Percentiles rank a stretch among this genome's conserved stretches.
phyloP scores from a whole-genome alignment of 2,888 invertebrate genomes.

The Saturnia japonica region DNA sequence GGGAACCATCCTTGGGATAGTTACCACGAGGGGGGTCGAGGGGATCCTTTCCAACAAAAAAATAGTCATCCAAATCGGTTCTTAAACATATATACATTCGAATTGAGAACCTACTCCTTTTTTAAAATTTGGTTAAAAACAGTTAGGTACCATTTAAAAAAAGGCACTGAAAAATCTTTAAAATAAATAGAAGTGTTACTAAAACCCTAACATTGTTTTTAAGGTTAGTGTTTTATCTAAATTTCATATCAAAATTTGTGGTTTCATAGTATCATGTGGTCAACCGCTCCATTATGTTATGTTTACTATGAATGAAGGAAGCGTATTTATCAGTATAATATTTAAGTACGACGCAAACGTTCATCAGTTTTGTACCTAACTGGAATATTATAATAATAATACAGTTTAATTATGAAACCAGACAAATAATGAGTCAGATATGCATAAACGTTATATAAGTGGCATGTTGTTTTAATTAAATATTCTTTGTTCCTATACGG shows the following conservation, averaged over 20 bases:
- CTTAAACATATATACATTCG: too few species aligned
- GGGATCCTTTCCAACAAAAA: too few species aligned
- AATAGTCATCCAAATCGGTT: too few species aligned
- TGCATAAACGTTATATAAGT: background rate
- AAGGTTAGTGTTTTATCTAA: background rate
- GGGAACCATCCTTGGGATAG: too few species aligned
- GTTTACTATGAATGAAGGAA: slow-evolving; percentile 52
- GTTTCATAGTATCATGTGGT: slow-evolving; percentile 49
- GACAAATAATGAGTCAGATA: slow-evolving; percentile 2
- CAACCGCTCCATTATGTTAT: slow-evolving; percentile 56
- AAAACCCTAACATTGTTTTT: background rate
- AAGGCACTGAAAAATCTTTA: background rate
- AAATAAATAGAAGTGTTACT: background rate
- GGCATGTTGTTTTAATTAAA: background rate
- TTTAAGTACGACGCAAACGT: slow-evolving; percentile 19
- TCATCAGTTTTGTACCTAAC: slow-evolving; percentile 7
- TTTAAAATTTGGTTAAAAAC: too few species aligned
- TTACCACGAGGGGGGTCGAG: too few species aligned
- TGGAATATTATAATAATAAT: slow-evolving; percentile 15
- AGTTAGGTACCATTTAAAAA: too few species aligned
- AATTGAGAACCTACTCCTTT: too few species aligned
- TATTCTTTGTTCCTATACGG: background rate
- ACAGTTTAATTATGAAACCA: background rate
- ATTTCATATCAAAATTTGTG: slow-evolving; percentile 13
- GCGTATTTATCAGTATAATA: slow-evolving; percentile 44